These are phyloP conservation scores for Paralvinella palmiformis DNA, from an alignment of 1,140 invertebrate genomes.

Conservation along the genomic window DNA sequence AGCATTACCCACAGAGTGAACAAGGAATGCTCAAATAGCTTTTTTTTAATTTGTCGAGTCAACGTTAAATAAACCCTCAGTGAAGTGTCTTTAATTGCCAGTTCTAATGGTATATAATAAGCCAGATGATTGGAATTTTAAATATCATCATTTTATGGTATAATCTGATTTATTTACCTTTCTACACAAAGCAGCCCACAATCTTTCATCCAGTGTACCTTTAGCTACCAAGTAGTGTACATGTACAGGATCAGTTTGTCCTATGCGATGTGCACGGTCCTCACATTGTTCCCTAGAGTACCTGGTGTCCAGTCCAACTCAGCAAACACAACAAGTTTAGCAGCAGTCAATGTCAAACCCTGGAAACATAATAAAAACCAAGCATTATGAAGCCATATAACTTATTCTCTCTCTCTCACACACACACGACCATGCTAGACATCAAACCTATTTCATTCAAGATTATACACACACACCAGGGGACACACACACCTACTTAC, in stretches of 20 bases:
- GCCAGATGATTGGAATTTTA: too few species aligned
- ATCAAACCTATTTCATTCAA: not conserved
- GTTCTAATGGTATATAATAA: too few species aligned
- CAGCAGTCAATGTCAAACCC: constrained; percentile 76
- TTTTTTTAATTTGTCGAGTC: too few species aligned
- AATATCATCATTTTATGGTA: too few species aligned
- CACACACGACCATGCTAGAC: too few species aligned
- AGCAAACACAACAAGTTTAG: constrained; percentile 85
- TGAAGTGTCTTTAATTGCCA: too few species aligned
- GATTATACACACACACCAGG: not conserved
- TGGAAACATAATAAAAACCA: too few species aligned
- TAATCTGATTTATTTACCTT: constrained; percentile 27
- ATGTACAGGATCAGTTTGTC: constrained; percentile 69
- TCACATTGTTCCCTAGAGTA: constrained; percentile 67
- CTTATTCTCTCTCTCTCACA: too few species aligned
- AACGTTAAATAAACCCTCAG: too few species aligned
- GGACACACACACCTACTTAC: constrained; percentile 56
- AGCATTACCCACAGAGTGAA: too few species aligned
- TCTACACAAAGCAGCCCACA: constrained; percentile 59
- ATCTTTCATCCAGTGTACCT: constrained; percentile 82
- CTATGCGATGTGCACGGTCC: constrained; percentile 89
- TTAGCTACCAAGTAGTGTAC: constrained; percentile 76
- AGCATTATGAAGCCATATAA: too few species aligned
- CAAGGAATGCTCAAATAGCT: too few species aligned
- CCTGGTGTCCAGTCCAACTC: constrained; percentile 98